Evolutionary conservation across 2,888 invertebrate genomes (phyloP).

Genomic region (Acanthopleura granulata): DNA sequence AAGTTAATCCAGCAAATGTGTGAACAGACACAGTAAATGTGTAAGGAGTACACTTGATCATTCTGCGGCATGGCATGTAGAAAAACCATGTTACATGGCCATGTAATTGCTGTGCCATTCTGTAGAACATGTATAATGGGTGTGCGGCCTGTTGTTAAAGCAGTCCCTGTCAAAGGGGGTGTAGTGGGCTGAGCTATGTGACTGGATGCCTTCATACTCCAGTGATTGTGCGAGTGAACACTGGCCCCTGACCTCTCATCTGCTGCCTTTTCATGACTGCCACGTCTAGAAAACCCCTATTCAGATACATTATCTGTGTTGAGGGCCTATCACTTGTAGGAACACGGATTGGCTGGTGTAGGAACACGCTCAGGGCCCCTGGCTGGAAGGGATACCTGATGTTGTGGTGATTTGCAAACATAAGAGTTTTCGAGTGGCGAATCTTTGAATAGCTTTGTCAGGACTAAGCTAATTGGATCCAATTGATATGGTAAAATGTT

Average conservation of each 20-base stretch:
- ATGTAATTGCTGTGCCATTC: too few species aligned
- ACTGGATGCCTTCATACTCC: slow-evolving; percentile 4
- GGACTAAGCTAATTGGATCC: slow-evolving; percentile 8
- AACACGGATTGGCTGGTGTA: not conserved
- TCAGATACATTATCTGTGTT: slow-evolving; percentile 2
- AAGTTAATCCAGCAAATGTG: too few species aligned
- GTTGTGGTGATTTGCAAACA: too few species aligned
- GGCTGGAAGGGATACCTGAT: too few species aligned
- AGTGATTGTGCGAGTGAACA: slow-evolving; percentile 9
- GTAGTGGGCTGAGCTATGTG: not conserved
- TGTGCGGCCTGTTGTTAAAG: too few species aligned
- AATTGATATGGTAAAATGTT: slow-evolving; percentile 7
- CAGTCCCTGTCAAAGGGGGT: not conserved
- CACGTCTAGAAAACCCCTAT: not conserved
- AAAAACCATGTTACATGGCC: too few species aligned
- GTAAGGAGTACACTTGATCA: too few species aligned
- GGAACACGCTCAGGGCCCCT: not conserved
- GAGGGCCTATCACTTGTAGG: slow-evolving; percentile 9
- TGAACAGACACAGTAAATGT: too few species aligned
- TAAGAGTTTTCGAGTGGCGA: not conserved
- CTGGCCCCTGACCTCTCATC: not conserved
- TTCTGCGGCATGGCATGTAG: too few species aligned
- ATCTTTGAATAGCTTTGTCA: slow-evolving; percentile 8
- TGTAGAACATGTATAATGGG: too few species aligned
- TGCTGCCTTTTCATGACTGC: not conserved